These are phyloP conservation scores for Corynorhinus townsendii DNA, from an alignment of 2,113 vertebrate genomes.

Conservation along the genomic window DNA sequence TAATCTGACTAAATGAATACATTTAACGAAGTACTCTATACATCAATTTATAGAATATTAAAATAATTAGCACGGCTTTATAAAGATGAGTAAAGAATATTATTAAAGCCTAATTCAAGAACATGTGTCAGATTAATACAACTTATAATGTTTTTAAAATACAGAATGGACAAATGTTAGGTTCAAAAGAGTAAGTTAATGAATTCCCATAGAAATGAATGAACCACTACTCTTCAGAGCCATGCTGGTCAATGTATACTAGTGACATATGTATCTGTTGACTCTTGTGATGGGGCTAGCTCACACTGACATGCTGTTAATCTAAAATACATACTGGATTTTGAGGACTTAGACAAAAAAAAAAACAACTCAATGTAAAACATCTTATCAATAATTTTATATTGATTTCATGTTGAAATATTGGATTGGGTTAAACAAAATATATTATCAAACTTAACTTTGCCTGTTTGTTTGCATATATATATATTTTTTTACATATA, in stretches of 20 bases:
- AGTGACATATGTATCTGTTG: too few relatives aligned
- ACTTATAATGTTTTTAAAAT: not conserved
- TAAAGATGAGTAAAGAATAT: not conserved
- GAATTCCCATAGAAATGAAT: not conserved
- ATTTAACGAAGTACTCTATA: not conserved
- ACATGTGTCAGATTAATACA: not conserved
- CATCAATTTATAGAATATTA: not conserved
- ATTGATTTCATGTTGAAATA: not conserved
- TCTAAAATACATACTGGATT: not conserved
- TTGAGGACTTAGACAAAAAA: not conserved
- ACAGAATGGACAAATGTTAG: not conserved
- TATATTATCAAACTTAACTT: not conserved
- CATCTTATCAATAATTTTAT: not conserved
- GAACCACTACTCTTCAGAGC: not conserved
- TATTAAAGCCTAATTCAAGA: not conserved
- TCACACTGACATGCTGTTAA: rapidly evolving
- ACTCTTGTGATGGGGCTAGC: not conserved
- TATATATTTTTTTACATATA: too few relatives aligned
- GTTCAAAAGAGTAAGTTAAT: not conserved
- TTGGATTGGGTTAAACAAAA: not conserved
- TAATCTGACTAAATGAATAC: not conserved
- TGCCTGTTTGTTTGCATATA: too few relatives aligned
- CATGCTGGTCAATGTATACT: rapidly evolving
- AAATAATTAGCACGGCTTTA: not conserved
- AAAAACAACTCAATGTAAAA: not conserved